Base-by-base conservation (phyloP, 1,140 invertebrate species). In the Lysiphlebus fabarum region DNA sequence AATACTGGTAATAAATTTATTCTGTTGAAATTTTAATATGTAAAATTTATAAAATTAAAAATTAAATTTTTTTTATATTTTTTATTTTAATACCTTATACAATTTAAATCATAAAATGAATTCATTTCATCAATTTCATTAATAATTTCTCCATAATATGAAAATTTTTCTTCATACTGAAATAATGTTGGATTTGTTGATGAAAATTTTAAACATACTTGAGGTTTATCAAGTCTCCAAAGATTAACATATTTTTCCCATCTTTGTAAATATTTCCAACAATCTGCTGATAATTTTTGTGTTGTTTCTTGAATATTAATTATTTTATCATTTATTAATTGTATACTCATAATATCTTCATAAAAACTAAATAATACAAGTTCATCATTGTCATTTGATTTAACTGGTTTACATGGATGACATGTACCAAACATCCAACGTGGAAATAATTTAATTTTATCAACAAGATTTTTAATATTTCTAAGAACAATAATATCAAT, bases 361-460 rank as follows among this genome's bases (percentile, higher is more conserved):
- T 87, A 92, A 72, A 88, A 94, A 1, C 81, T 82, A 77, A 89
- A 84, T 70, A 86, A 69, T 72, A 77, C 81, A 74, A 86, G 75
- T 71, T 83, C 78, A 45, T 84, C 83, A 4, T 79, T 75, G 0
- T 84, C 67, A 45, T 77, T 68, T 67, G 82, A 57, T 60, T 82
- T 82, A 56, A 87, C 82, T 7, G 86, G 84, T 40, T 84, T 79
- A 61, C 86, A 89, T 37, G 86, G 83, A 0, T 90, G 69, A 71
- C 92, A 95, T 9, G 87, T 90, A n/a, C 86, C 85, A 61, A 86
- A 80, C 86, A 91, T 90, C 92, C 92, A 95, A 7, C 92, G 84
- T 0, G 87, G 82, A 73, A 95, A 92, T 6, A 78, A 65, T 69
- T 89, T 90, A 5, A 91, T 72, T 62, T 87, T 82, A 36, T 84